Evolutionary conservation across 1,140 invertebrate genomes (phyloP), one percentile per base, ranked within the genome.

Genomic region (Grapholita molesta): DNA sequence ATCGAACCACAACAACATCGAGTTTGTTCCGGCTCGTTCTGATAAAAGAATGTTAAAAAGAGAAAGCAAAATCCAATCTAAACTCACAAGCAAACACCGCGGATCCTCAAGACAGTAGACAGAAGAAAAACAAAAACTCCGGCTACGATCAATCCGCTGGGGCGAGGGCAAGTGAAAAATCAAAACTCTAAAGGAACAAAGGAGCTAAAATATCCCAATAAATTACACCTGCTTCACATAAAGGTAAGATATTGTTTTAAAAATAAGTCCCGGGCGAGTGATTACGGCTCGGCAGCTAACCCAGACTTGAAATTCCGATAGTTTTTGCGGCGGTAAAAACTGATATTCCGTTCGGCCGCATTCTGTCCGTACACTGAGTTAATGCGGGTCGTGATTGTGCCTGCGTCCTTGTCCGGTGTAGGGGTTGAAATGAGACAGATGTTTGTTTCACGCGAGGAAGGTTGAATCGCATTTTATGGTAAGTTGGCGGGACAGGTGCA

Each of bases 261-360:
- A 85, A 85, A 77, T 80, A 81, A 80, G 78, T 86, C 83, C 80
- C 80, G 74, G 70, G 71, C 80, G 79, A 72, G 81, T 88, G 88
- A 88, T 88, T 87, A 86, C 85, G 74, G 71, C 70, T 68, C 72
- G 70, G 80, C 78, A 75, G 79, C 80, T 78, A 81, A 78, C 79
- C 79, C 77, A 79, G 79, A 85, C 79, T 80, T 80, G 77, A 80
- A 87, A 90, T 90, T 87, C 88, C 87, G 72, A 89, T 87, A 91
- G 89, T 91, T 89, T 91, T 91, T 91, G 86, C 89, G 83, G 77
- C 80, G 71, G 84, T 88, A 89, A 91, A 91, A 91, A 88, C 82
- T 86, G 87, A 89, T 89, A 89, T 86, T 88, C 85, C 83, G 79
- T 86, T 78, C 83, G 86, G 73, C 82, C 77, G 81, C 78, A 80